Conservation (phyloP, 2,797 vertebrate species). For the Fistularia tabacaria region DNA sequence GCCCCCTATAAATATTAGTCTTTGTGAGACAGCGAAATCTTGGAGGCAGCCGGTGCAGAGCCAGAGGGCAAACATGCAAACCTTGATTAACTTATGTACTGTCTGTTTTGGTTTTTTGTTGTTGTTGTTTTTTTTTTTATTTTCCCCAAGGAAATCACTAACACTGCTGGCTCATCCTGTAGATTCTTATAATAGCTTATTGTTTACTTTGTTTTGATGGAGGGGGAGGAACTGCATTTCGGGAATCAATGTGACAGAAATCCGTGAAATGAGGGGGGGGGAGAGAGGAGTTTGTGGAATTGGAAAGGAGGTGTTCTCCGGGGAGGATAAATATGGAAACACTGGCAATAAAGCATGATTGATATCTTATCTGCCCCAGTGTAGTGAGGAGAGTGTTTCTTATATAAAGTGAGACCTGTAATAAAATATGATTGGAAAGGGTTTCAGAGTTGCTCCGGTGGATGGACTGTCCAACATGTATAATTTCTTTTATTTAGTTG, state of each 20-base stretch:
- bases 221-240: too few species aligned
- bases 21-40: constrained; percentile 37
- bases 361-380: too few species aligned
- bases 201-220: constrained; percentile 3
- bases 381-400: too few species aligned
- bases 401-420: too few species aligned
- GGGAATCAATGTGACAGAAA: not conserved
- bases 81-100: constrained; percentile 64
- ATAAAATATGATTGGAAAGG: too few species aligned
- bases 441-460: too few species aligned
- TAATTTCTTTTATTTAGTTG: too few species aligned
- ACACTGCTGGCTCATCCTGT: constrained; percentile 9
- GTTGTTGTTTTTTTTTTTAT: not conserved
- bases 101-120: constrained; percentile 3
- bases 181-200: not conserved
- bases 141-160: constrained; percentile 6
- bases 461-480: too few species aligned
- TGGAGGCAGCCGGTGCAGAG: constrained; percentile 44
- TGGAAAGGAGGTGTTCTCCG: too few species aligned
- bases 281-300: too few species aligned
- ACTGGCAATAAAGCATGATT: too few species aligned
- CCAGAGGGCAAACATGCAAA: constrained; percentile 68
- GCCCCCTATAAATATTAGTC: constrained; percentile 58
- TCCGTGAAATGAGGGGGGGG: not conserved
- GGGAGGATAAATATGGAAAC: too few species aligned